phyloP scores from a whole-genome alignment of 2,113 vertebrate genomes.

The Taurulus bubalis region DNA sequence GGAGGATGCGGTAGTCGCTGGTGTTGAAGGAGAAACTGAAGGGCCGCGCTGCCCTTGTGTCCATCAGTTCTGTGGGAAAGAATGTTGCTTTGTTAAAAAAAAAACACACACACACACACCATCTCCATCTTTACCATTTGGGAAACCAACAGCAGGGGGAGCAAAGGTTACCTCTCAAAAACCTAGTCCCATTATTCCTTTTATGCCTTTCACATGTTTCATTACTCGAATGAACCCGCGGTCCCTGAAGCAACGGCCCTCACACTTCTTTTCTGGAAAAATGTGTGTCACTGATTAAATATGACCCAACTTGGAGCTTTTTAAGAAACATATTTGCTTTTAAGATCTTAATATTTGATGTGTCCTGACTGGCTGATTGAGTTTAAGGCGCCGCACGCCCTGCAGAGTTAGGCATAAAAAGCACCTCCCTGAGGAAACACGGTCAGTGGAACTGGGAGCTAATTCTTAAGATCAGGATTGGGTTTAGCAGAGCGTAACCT shows the following conservation, averaged over 20 bases:
- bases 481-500: slow-evolving; percentile 74
- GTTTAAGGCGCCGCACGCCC: slow-evolving; percentile 61
- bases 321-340: slow-evolving; percentile 79
- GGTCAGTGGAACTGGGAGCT: slow-evolving; percentile 71
- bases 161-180: slow-evolving; percentile 19
- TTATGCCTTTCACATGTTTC: slow-evolving; percentile 54
- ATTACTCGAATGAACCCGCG: slow-evolving; percentile 55
- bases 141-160: slow-evolving; percentile 38
- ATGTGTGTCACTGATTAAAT: slow-evolving; percentile 77
- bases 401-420: slow-evolving; percentile 48
- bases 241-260: slow-evolving; percentile 44
- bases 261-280: slow-evolving; percentile 56
- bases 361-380: slow-evolving; percentile 71
- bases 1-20: slow-evolving; percentile 88
- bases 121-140: not conserved
- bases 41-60: slow-evolving; percentile 84
- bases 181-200: slow-evolving; percentile 19
- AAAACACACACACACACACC: not conserved
- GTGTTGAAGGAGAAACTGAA: slow-evolving; percentile 89
- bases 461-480: slow-evolving; percentile 75
- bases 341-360: slow-evolving; percentile 83
- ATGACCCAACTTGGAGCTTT: slow-evolving; percentile 71
- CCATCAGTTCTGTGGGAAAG: slow-evolving; percentile 82
- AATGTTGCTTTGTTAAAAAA: slow-evolving; percentile 19
- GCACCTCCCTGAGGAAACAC: slow-evolving; percentile 66